phyloP scores from a whole-genome alignment of 2,113 vertebrate species.

The Hyperopisus bebe region DNA sequence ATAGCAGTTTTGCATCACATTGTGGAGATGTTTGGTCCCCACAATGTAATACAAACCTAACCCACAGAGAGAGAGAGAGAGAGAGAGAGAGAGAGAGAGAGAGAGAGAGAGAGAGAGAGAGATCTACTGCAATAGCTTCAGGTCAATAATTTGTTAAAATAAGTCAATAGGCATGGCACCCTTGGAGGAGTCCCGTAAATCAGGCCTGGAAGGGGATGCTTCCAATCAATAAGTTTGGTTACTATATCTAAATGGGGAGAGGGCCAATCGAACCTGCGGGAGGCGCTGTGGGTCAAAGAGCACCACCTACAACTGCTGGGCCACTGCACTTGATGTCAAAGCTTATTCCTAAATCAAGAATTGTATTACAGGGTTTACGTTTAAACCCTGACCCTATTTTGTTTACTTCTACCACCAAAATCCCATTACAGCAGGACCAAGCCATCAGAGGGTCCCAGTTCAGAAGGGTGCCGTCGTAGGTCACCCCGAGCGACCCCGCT shows the following conservation, averaged over 20 bases:
- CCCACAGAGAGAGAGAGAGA: too few relatives aligned
- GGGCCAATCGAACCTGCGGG: conserved; percentile 4
- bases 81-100: too few relatives aligned
- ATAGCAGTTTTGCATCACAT: neutral
- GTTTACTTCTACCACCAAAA: neutral
- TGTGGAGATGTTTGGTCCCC: neutral
- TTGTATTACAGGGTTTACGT: neutral
- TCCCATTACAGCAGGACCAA: neutral
- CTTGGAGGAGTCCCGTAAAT: conserved; percentile 32
- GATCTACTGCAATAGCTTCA: conserved; percentile 28
- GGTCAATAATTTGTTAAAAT: conserved; percentile 51
- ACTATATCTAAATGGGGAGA: neutral
- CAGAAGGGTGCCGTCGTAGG: neutral
- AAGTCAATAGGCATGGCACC: conserved; percentile 47
- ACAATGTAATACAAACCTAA: neutral
- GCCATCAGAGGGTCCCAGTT: neutral
- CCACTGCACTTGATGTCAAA: neutral
- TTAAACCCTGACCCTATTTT: neutral
- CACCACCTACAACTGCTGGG: neutral
- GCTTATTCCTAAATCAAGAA: neutral
- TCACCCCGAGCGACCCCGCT: neutral
- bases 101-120: too few relatives aligned
- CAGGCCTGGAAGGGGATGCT: conserved; percentile 4
- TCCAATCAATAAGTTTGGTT: neutral
- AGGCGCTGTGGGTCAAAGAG: neutral